phyloP scores from a whole-genome alignment of 2,113 vertebrate genomes.

The Columba janthina region DNA sequence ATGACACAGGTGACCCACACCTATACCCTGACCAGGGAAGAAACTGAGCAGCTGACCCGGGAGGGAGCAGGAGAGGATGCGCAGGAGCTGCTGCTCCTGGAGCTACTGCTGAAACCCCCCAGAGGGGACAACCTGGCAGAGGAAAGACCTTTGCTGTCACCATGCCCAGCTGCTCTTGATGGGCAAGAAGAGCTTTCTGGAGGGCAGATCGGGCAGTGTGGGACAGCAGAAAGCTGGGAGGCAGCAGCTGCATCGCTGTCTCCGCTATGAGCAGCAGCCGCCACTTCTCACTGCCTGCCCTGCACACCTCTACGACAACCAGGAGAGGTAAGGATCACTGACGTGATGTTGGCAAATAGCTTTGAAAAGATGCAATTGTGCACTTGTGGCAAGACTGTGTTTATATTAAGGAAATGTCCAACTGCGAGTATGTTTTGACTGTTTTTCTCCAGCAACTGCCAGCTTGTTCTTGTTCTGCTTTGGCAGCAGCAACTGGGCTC shows the following conservation, averaged over 20 bases:
- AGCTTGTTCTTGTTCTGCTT: fast-evolving
- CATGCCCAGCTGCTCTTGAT: background rate
- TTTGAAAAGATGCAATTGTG: background rate
- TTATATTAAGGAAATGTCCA: background rate
- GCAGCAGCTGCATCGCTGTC: fast-evolving
- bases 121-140: background rate
- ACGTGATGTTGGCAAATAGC: background rate
- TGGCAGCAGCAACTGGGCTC: background rate
- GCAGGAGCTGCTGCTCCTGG: background rate
- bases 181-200: background rate
- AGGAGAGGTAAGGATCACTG: background rate
- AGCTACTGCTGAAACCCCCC: background rate
- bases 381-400: background rate
- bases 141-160: background rate
- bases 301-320: background rate
- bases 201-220: fast-evolving
- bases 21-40: background rate
- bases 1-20: background rate
- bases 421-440: fast-evolving
- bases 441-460: fast-evolving
- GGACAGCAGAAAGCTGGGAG: background rate
- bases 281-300: background rate
- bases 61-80: background rate
- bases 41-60: fast-evolving
- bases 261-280: background rate